phyloP scores from a whole-genome alignment of 1,140 invertebrate genomes.

The Drosophila simulans region DNA sequence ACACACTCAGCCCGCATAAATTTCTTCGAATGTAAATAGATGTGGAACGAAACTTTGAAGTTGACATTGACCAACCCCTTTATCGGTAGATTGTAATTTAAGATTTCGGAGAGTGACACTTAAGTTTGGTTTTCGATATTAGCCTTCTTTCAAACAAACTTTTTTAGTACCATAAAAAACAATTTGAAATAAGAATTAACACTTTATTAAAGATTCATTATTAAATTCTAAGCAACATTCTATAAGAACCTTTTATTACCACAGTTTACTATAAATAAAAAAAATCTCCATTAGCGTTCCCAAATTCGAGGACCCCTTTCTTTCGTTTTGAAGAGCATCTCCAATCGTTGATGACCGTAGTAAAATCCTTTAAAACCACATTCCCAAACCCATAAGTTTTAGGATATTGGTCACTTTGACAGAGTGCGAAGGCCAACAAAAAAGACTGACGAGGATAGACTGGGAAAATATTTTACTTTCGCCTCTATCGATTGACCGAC shows the following conservation, averaged over 20 bases:
- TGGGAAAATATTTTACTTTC: slow-evolving; percentile 44
- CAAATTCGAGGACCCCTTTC: slow-evolving; percentile 1
- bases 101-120: slow-evolving; percentile 18
- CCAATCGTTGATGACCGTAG: slow-evolving; percentile 37
- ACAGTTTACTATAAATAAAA: not conserved
- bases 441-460: slow-evolving; percentile 4
- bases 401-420: slow-evolving; percentile 33
- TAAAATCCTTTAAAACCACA: slow-evolving; percentile 46
- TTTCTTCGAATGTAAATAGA: slow-evolving; percentile 45
- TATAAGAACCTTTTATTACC: too few species aligned
- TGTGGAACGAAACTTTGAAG: slow-evolving; percentile 64
- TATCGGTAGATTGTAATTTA: slow-evolving; percentile 58
- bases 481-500: slow-evolving; percentile 63
- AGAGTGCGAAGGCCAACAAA: not conserved
- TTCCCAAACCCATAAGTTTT: slow-evolving; percentile 31
- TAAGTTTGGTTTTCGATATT: not conserved
- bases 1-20: slow-evolving; percentile 32
- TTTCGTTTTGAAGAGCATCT: slow-evolving; percentile 6
- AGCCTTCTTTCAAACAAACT: not conserved
- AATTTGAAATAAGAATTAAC: too few species aligned
- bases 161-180: slow-evolving; percentile 22
- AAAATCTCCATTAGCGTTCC: not conserved
- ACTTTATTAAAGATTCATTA: too few species aligned
- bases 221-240: too few species aligned
- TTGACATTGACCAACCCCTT: slow-evolving; percentile 57